Percentiles rank a stretch among this genome's conserved stretches.
These are phyloP conservation scores for Theristicus caerulescens DNA, from an alignment of 2,113 vertebrate species.

Conservation along the genomic window DNA sequence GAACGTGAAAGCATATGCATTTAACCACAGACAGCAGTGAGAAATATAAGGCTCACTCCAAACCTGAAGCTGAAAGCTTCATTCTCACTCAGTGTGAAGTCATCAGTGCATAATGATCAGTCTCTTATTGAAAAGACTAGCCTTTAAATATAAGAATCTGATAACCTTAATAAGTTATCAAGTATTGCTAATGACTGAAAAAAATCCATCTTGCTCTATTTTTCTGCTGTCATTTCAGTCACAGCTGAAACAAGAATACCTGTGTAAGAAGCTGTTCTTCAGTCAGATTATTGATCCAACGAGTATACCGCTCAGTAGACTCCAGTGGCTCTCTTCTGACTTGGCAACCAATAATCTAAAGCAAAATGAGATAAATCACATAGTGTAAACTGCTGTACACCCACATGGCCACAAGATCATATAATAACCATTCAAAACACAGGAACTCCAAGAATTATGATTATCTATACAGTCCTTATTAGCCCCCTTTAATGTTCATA, in stretches of 20 bases:
- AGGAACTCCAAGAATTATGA: background rate
- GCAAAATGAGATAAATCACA: background rate
- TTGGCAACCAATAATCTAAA: constrained; percentile 89
- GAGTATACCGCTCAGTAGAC: constrained; percentile 92
- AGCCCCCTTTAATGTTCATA: background rate
- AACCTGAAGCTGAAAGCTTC: background rate
- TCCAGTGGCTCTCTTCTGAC: constrained; percentile 82
- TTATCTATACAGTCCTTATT: background rate
- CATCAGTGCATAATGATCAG: background rate
- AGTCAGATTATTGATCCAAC: constrained; percentile 89
- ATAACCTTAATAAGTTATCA: background rate
- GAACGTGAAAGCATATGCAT: background rate
- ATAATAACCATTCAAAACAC: background rate
- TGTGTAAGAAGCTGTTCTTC: constrained; percentile 88
- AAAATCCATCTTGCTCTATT: background rate
- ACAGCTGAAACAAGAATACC: constrained; percentile 67
- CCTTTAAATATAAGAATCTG: background rate
- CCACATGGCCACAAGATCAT: background rate
- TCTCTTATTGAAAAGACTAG: background rate
- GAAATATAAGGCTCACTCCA: background rate
- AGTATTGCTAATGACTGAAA: background rate
- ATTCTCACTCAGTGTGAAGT: background rate
- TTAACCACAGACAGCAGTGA: background rate
- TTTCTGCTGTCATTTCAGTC: background rate
- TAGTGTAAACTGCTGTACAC: background rate